phyloP scores from a whole-genome alignment of 1,140 invertebrate genomes.

The Asobara japonica region DNA sequence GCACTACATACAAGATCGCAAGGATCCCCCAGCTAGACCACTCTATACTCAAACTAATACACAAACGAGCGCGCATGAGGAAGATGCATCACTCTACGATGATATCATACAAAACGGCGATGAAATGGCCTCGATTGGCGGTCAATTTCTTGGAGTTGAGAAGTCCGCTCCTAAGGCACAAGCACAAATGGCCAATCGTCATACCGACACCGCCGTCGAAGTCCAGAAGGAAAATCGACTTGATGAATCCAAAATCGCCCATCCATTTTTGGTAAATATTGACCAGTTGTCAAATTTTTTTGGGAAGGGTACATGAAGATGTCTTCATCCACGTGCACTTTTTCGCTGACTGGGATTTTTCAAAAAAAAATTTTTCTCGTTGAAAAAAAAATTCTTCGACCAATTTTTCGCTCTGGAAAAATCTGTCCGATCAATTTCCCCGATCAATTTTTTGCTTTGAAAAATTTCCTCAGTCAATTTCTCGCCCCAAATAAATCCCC shows the following conservation, averaged over 20 bases:
- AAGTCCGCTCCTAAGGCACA: conserved; percentile 61
- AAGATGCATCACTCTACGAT: conserved; percentile 68
- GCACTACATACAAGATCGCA: conserved; percentile 60
- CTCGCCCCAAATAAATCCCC: too few relatives aligned
- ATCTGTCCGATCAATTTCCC: too few relatives aligned
- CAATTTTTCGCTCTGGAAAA: too few relatives aligned
- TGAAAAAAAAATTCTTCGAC: too few relatives aligned
- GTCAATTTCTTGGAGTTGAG: conserved; percentile 60
- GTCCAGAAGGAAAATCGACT: conserved; percentile 45
- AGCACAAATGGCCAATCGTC: conserved; percentile 63
- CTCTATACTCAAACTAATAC: conserved; percentile 65
- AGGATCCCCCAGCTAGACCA: conserved; percentile 61
- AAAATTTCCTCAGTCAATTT: too few relatives aligned
- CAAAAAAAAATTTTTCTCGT: too few relatives aligned
- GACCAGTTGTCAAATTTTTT: not conserved
- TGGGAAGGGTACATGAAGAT: too few relatives aligned
- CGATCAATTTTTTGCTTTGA: too few relatives aligned
- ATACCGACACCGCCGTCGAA: conserved; percentile 51
- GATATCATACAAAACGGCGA: conserved; percentile 72
- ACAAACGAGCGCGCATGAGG: conserved; percentile 44
- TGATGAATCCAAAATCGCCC: conserved; percentile 50
- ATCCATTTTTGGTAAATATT: conserved; percentile 56
- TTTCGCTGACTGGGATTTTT: too few relatives aligned
- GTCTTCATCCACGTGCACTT: too few relatives aligned
- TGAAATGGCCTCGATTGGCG: conserved; percentile 62